These are phyloP conservation scores for Lophius piscatorius DNA, from an alignment of 2,113 vertebrate genomes.

Conservation along the genomic window DNA sequence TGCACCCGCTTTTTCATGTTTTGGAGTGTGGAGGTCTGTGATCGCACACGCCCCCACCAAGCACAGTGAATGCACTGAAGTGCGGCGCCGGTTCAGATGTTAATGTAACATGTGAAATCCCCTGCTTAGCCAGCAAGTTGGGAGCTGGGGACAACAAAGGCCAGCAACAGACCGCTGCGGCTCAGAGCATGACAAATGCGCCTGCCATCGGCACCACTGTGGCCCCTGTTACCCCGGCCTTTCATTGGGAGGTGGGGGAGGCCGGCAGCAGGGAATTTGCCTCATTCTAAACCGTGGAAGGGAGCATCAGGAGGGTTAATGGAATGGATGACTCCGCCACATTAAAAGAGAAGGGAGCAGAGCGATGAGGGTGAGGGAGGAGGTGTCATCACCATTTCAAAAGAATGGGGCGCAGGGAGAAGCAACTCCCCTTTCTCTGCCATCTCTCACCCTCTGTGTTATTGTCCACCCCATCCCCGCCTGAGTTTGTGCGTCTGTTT, in stretches of 20 bases:
- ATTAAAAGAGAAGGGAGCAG: constrained; percentile 71
- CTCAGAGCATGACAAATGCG: constrained; percentile 84
- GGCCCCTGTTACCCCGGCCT: constrained; percentile 59
- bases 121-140: constrained; percentile 85
- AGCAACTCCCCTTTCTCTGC: constrained; percentile 33
- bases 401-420: constrained; percentile 55
- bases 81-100: constrained; percentile 80
- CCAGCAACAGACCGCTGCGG: constrained; percentile 79
- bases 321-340: constrained; percentile 74
- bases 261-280: constrained; percentile 15
- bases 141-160: constrained; percentile 82
- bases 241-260: constrained; percentile 33
- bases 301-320: constrained; percentile 66
- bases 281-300: constrained; percentile 54
- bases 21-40: neutral
- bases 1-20: constrained; percentile 5
- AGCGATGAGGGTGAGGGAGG: constrained; percentile 58
- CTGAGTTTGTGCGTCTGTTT: constrained; percentile 3
- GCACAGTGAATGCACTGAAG: constrained; percentile 65
- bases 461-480: constrained; percentile 29
- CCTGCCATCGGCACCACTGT: constrained; percentile 50
- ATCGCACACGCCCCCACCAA: constrained; percentile 18
- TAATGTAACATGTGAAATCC: constrained; percentile 84
- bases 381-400: constrained; percentile 77
- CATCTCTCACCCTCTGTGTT: constrained; percentile 37